Conservation (phyloP, 2,113 vertebrate species). For the Baryphthengus martii region DNA sequence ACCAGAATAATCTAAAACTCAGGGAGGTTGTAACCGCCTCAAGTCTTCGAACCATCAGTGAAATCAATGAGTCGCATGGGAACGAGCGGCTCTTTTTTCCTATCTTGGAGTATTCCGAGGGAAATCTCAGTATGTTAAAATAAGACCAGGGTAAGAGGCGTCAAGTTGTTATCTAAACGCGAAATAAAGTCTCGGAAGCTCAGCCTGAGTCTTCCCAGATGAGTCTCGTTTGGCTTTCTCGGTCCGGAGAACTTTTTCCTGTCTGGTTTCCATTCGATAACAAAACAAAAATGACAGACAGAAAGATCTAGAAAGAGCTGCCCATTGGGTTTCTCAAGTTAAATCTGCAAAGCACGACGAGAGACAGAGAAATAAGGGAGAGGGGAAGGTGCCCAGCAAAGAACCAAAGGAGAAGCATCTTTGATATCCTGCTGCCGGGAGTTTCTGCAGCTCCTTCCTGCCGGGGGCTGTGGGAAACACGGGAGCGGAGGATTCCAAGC, state of each 20-base stretch:
- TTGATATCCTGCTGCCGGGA: accelerated
- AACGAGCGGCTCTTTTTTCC: accelerated
- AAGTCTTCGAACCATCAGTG: accelerated
- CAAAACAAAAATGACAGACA: neutral
- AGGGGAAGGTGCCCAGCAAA: neutral
- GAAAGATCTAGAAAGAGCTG: neutral
- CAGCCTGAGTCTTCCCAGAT: neutral
- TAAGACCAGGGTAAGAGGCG: neutral
- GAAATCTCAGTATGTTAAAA: neutral
- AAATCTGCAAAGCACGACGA: neutral
- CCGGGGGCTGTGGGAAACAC: neutral
- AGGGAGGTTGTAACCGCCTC: neutral
- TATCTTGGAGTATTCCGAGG: accelerated
- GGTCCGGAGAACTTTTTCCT: neutral
- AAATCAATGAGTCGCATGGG: neutral
- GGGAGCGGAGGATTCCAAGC: neutral
- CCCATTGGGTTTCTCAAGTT: neutral
- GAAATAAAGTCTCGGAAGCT: neutral
- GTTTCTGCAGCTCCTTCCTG: neutral
- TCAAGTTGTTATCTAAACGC: neutral
- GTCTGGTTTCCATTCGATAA: neutral
- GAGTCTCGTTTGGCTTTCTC: neutral
- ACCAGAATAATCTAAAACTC: neutral
- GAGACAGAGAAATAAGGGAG: neutral
- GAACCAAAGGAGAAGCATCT: neutral